Evolutionary conservation across 2,888 invertebrate species (phyloP).

Genomic region (Ennomos quercinarius): DNA sequence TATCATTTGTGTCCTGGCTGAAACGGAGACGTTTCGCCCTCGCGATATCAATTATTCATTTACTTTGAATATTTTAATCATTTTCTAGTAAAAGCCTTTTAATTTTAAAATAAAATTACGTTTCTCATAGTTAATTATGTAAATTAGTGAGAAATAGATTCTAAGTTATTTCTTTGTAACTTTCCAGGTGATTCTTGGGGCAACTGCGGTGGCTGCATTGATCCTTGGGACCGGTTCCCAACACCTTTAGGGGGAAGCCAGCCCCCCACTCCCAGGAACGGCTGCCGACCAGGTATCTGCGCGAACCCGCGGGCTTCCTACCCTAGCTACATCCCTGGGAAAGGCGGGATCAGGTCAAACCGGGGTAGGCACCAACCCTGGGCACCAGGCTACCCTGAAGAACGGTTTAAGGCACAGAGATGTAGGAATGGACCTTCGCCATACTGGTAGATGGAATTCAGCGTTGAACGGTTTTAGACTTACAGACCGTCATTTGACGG

Average conservation of each 20-base stretch:
- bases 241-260: constrained; percentile 61
- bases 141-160: too few species aligned
- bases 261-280: constrained; percentile 69
- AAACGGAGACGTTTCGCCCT: too few species aligned
- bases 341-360: constrained; percentile 56
- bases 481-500: constrained; percentile 6
- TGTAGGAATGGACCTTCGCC: constrained; percentile 71
- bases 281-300: constrained; percentile 72
- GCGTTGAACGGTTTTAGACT: constrained; percentile 3
- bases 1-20: too few species aligned
- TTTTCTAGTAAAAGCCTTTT: too few species aligned
- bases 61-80: too few species aligned
- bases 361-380: constrained; percentile 74
- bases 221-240: constrained; percentile 69
- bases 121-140: too few species aligned
- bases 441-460: constrained; percentile 64
- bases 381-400: constrained; percentile 70
- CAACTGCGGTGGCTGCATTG: constrained; percentile 65
- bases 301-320: constrained; percentile 55
- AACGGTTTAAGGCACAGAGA: constrained; percentile 72
- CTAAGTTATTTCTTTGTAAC: not conserved
- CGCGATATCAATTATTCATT: too few species aligned
- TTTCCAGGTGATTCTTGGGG: constrained; percentile 70
- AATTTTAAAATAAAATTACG: too few species aligned
- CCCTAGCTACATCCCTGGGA: constrained; percentile 62